Conservation (phyloP, 1,140 invertebrate species). For the Hylaeus volcanicus region DNA sequence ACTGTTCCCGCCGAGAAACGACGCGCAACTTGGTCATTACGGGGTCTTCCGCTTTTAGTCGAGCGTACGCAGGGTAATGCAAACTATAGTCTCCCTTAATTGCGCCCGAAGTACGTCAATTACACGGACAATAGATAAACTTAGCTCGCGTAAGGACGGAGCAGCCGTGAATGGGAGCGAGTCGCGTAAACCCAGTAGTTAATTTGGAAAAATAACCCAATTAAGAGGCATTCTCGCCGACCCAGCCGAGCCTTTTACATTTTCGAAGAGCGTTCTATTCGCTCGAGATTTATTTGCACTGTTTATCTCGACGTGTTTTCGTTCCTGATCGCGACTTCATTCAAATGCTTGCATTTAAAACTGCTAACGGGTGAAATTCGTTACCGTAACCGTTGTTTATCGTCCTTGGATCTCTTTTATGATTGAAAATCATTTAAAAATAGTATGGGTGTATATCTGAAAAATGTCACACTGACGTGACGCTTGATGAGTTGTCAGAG, state of each 20-base stretch:
- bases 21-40: constrained; percentile 38
- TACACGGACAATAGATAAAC: constrained; percentile 31
- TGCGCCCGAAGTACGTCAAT: constrained; percentile 24
- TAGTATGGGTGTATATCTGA: no score
- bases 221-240: background rate
- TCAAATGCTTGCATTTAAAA: no score
- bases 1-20: background rate
- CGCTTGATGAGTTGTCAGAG: no score
- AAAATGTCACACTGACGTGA: no score
- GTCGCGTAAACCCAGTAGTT: background rate
- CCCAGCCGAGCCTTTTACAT: no score
- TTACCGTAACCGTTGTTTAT: no score
- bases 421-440: no score
- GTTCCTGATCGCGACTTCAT: no score
- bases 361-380: no score
- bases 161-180: background rate
- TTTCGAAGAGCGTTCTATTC: background rate
- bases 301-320: background rate
- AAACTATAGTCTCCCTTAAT: constrained; percentile 40
- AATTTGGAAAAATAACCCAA: constrained; percentile 19
- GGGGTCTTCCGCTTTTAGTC: constrained; percentile 8
- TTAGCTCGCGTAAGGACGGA: background rate
- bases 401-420: no score
- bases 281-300: constrained; percentile 16
- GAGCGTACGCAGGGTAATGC: constrained; percentile 8